Base-by-base conservation (phyloP, 35 echinoderm and acorn worm species). In the Anneissia japonica region DNA sequence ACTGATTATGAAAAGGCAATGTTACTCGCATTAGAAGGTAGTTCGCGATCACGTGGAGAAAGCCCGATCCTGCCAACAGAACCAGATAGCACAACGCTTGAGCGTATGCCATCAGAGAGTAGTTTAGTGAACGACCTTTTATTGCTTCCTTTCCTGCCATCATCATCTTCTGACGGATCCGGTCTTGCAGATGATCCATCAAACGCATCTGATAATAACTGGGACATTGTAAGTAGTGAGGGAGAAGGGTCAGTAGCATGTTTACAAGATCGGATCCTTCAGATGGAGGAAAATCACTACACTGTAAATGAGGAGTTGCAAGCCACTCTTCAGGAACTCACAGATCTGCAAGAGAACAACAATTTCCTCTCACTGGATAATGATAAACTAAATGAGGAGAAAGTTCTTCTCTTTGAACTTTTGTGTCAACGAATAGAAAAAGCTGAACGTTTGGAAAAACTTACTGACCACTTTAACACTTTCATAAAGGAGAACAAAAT, bases 271-370 rank as follows among this genome's bases (percentile, higher is more conserved):
- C 88, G 96, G 43, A 99, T 99, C 74, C 96, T 91, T 77, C 96
- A 94, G 87, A 99, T 97, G 95, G 96, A 99, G 72, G 96, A 99
- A 74, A 99, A 93, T 73, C 96, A 99, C 86, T 91, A 99, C 79
- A 94, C 89, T 34, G 96, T 99, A 6, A 99, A 94, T 88, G 96
- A 99, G 76, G 96, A 99, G 43, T 81, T 99, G 26, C 96, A 99
- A 83, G 96, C 96, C 0, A 94, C 96, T 3, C 72, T 99, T 17
- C 93, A 99, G 55, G 96, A 99, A 88, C 87, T 99, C 32, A 88
- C 89, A 51, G 96, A 97, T 35, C 75, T 99, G 30, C 96, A 99
- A 51, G 92, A 99, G 32, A 88, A 84, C 32, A 87, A 94, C 11
- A 91, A 64, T 35, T 89, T 94, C 14, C 86, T 94, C 10, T 91